Evolutionary conservation across 2,888 invertebrate genomes (phyloP).

Genomic region (Stomorhina lunata): DNA sequence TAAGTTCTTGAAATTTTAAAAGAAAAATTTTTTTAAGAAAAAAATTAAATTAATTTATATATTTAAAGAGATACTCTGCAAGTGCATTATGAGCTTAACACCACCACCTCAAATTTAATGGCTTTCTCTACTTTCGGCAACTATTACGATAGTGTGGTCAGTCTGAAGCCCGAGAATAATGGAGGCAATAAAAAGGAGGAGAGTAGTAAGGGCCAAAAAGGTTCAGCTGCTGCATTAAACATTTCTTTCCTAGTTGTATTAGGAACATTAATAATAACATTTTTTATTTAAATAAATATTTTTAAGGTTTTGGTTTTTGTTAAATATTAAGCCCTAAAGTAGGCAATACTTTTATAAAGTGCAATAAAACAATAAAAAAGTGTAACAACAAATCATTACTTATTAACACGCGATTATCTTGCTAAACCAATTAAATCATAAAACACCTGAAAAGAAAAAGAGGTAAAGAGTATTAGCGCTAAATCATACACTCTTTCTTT

Average conservation of each 20-base stretch:
- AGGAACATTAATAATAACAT: conserved; percentile 13
- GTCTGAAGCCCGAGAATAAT: not conserved
- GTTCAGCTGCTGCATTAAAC: conserved; percentile 15
- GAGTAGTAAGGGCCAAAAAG: too few species aligned
- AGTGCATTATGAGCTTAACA: conserved; percentile 66
- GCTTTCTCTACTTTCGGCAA: conserved; percentile 75
- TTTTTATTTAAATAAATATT: too few species aligned
- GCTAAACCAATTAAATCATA: not conserved
- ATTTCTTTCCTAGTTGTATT: not conserved
- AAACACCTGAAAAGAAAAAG: not conserved
- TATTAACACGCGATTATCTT: not conserved
- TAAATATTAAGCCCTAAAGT: too few species aligned
- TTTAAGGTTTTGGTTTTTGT: too few species aligned
- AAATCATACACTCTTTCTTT: not conserved
- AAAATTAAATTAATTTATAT: too few species aligned
- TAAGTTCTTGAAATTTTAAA: conserved; percentile 49
- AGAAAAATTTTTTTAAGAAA: too few species aligned
- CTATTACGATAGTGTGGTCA: conserved; percentile 69
- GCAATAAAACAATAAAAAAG: not conserved
- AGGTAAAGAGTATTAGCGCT: not conserved
- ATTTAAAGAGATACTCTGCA: conserved; percentile 1
- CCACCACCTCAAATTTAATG: conserved; percentile 68
- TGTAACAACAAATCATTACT: not conserved
- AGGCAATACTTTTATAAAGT: conserved; percentile 4
- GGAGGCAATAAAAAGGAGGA: not conserved